A percentile compares a stretch with the other conserved stretches of the same genome.
phyloP scores from a whole-genome alignment of 2,797 vertebrate species.

The Hippocampus kuda region DNA sequence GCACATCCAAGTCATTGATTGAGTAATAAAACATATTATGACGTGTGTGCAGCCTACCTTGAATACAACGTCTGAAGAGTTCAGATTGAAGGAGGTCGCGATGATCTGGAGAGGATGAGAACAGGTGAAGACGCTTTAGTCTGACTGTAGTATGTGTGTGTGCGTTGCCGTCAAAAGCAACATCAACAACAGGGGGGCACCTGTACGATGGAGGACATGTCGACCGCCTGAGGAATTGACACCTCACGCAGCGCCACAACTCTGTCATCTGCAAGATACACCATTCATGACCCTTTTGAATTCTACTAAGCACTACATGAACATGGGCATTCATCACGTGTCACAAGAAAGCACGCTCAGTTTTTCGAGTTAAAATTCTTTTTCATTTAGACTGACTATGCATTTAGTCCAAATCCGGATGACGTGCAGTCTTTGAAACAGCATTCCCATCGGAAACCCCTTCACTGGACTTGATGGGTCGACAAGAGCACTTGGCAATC shows the following conservation, averaged over 20 bases:
- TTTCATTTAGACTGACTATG: no score
- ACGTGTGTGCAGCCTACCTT: constrained; percentile 34
- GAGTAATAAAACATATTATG: neutral
- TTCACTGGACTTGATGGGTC: neutral
- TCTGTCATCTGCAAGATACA: constrained; percentile 45
- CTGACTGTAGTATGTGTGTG: neutral
- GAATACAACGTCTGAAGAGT: constrained; percentile 31
- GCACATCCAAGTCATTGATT: neutral
- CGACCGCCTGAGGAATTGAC: constrained; percentile 33
- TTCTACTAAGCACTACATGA: neutral
- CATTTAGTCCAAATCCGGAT: no score
- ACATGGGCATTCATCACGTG: neutral
- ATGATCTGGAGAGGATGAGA: constrained; percentile 47
- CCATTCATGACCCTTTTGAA: neutral
- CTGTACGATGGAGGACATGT: constrained; percentile 24
- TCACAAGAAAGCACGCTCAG: neutral
- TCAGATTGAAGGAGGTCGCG: constrained; percentile 42
- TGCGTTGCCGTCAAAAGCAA: neutral
- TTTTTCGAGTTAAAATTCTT: no score
- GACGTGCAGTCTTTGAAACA: no score
- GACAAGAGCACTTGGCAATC: constrained; percentile 16
- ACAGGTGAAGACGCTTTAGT: neutral
- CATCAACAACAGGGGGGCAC: constrained; percentile 12
- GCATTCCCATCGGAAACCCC: neutral
- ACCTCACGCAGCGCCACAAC: constrained; percentile 48